A percentile compares a stretch with the other conserved stretches of the same genome.
Conservation (phyloP, 2,888 invertebrate species). For the Ectropis crepuscularia region DNA sequence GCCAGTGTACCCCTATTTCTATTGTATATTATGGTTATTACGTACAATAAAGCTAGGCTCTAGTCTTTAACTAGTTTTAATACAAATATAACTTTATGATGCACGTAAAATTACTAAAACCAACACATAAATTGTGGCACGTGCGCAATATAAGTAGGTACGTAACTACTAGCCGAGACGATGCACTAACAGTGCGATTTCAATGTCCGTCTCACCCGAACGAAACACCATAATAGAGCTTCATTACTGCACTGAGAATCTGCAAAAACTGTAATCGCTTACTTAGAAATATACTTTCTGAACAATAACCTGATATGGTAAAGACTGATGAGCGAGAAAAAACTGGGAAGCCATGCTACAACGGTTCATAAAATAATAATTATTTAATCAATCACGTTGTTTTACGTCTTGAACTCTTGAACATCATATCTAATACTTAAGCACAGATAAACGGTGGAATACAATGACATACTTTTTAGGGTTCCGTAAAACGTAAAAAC, state of each 20-base stretch:
- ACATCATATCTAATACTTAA: no score
- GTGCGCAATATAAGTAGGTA: conserved; percentile 12
- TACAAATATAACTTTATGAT: no score
- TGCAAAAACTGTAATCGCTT: conserved; percentile 41
- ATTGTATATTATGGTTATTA: no score
- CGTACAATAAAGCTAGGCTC: no score
- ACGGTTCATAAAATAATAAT: not conserved
- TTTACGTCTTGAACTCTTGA: no score
- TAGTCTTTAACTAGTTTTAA: no score
- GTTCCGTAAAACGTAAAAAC: no score
- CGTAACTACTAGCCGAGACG: conserved; percentile 37
- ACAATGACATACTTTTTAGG: no score
- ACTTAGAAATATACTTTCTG: conserved; percentile 26
- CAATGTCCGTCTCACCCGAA: conserved; percentile 43
- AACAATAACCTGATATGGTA: conserved; percentile 26
- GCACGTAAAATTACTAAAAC: no score
- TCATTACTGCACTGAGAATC: conserved; percentile 41
- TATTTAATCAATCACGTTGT: not conserved
- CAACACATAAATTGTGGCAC: conserved; percentile 33
- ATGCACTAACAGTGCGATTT: conserved; percentile 44
- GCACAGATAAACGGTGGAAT: no score
- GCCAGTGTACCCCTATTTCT: no score
- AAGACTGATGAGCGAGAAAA: conserved; percentile 34
- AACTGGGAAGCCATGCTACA: conserved; percentile 13
- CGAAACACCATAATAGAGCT: conserved; percentile 39